Evolutionary conservation across 1,140 invertebrate genomes (phyloP).

Genomic region (Sweltsa coloradensis): DNA sequence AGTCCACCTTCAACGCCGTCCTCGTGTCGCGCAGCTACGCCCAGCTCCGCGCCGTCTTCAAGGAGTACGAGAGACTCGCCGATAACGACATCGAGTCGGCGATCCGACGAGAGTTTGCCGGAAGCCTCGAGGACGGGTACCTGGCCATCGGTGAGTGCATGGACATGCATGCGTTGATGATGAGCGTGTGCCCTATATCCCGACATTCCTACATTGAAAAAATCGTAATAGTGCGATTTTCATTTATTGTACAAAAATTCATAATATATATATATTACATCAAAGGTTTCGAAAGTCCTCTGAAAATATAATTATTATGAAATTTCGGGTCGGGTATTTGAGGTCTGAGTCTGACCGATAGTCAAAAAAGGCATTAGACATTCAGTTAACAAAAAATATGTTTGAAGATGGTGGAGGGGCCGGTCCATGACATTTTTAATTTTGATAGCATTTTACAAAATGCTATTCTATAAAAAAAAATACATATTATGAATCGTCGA

Average conservation of each 20-base stretch:
- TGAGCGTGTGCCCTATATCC: neutral
- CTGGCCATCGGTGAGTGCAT: slow-evolving; percentile 64
- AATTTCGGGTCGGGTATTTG: too few relatives aligned
- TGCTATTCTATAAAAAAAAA: too few relatives aligned
- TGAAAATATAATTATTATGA: too few relatives aligned
- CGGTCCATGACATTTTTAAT: too few relatives aligned
- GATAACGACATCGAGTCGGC: slow-evolving; percentile 75
- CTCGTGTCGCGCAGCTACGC: slow-evolving; percentile 65
- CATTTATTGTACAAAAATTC: slow-evolving; percentile 1
- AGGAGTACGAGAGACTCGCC: slow-evolving; percentile 59
- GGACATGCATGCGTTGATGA: neutral
- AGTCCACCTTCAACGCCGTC: slow-evolving; percentile 74
- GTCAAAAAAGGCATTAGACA: too few relatives aligned
- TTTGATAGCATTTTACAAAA: too few relatives aligned
- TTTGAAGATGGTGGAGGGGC: too few relatives aligned
- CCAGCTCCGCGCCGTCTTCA: slow-evolving; percentile 64
- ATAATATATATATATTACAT: neutral
- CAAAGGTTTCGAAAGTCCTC: too few relatives aligned
- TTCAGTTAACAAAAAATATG: too few relatives aligned
- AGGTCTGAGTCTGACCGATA: too few relatives aligned
- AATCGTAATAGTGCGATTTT: neutral
- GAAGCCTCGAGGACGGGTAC: slow-evolving; percentile 70
- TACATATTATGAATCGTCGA: too few relatives aligned
- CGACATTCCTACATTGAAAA: neutral
- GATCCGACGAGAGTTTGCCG: slow-evolving; percentile 79